phyloP scores from a whole-genome alignment of 1,140 invertebrate genomes.

The Pteromalus puparum region DNA sequence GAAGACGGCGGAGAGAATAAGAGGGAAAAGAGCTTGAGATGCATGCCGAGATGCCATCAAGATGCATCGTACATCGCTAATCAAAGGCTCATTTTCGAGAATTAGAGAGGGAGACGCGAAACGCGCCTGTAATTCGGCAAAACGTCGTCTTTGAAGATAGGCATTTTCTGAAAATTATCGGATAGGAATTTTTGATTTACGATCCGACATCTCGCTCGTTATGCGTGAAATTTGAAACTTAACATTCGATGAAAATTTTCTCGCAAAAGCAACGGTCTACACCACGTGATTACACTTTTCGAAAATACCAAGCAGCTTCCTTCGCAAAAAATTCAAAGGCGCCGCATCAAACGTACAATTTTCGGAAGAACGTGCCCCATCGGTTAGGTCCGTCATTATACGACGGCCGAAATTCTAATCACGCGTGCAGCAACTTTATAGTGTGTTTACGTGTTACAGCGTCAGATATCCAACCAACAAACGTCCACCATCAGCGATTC shows the following conservation, averaged over 20 bases:
- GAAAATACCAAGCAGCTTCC: background rate
- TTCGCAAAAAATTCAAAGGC: background rate
- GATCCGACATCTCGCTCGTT: too few species aligned
- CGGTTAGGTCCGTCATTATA: background rate
- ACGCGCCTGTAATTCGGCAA: background rate
- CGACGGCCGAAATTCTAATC: conserved; percentile 6
- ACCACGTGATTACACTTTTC: too few species aligned
- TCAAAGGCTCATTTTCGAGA: conserved; percentile 26
- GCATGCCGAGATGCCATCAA: conserved; percentile 16
- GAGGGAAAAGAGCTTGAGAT: background rate
- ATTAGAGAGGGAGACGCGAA: background rate
- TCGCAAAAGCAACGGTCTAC: too few species aligned
- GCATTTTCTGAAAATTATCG: too few species aligned
- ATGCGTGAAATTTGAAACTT: too few species aligned
- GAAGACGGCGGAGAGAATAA: background rate
- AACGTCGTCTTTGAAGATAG: too few species aligned
- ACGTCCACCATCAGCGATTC: background rate
- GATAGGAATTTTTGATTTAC: too few species aligned
- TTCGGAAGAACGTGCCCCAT: background rate
- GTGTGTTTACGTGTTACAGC: conserved; percentile 10
- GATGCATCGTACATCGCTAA: conserved; percentile 31
- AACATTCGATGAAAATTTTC: too few species aligned
- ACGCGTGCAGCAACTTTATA: conserved; percentile 27
- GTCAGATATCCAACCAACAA: background rate
- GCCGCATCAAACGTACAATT: background rate